These are phyloP conservation scores for Sardinella longiceps DNA, from an alignment of 2,797 vertebrate genomes.

Conservation along the genomic window DNA sequence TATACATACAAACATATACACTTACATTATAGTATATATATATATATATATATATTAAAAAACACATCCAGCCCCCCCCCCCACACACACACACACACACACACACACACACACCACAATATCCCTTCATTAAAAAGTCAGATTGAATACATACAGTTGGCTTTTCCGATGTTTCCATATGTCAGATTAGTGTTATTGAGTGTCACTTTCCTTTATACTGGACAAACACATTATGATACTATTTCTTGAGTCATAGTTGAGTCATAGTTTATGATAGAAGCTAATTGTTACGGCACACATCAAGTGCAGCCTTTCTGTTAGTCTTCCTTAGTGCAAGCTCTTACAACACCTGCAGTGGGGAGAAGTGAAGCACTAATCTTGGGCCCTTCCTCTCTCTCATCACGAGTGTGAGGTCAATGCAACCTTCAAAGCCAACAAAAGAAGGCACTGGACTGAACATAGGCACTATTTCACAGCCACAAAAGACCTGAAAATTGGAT, in stretches of 20 bases:
- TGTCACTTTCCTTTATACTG: too few relatives aligned
- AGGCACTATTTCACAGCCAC: conserved; percentile 42
- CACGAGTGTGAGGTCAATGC: conserved; percentile 14
- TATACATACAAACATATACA: too few relatives aligned
- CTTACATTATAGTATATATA: too few relatives aligned
- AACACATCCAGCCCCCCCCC: background rate
- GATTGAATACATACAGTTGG: too few relatives aligned
- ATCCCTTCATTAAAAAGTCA: too few relatives aligned
- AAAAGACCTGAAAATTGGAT: conserved; percentile 33
- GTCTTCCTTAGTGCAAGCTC: background rate
- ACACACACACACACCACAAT: background rate
- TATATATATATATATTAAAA: too few relatives aligned
- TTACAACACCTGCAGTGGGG: background rate
- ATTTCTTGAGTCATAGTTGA: too few relatives aligned
- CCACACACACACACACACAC: conserved; percentile 45
- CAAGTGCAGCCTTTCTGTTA: background rate
- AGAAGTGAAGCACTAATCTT: background rate
- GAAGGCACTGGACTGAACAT: conserved; percentile 4
- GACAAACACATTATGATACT: too few relatives aligned
- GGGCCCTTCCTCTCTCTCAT: background rate
- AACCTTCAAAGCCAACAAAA: background rate
- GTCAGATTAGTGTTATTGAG: too few relatives aligned
- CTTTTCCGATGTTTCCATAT: too few relatives aligned
- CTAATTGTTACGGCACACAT: too few relatives aligned
- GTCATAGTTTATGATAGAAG: too few relatives aligned